Evolutionary conservation across 2,888 invertebrate species (phyloP).

Genomic region (Adela reaumurella): DNA sequence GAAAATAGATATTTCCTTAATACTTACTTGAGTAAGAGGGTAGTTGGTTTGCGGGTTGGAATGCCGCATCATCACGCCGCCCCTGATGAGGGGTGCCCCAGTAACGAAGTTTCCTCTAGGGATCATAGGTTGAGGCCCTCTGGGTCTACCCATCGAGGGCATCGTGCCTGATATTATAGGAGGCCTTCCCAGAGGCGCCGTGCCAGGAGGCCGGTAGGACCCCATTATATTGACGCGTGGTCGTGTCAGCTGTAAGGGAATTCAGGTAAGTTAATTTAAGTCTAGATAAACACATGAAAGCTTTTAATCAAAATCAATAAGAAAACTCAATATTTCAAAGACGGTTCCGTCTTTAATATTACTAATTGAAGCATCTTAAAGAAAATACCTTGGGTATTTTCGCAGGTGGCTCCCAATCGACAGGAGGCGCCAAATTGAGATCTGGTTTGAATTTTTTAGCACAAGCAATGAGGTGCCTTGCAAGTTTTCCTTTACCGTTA

Average conservation of each 20-base stretch:
- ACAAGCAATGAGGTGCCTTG: constrained; percentile 85
- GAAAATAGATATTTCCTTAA: too few species aligned
- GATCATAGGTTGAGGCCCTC: too few species aligned
- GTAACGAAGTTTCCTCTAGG: constrained; percentile 2
- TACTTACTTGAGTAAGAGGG: neutral
- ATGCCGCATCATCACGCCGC: constrained; percentile 55
- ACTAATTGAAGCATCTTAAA: neutral
- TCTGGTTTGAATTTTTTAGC: constrained; percentile 89
- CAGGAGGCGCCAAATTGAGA: constrained; percentile 80
- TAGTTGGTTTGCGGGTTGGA: constrained; percentile 22
- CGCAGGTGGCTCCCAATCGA: constrained; percentile 92
- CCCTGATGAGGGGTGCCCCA: constrained; percentile 9
- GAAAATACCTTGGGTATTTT: constrained; percentile 73
- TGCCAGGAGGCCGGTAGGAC: constrained; percentile 27
- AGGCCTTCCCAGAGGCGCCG: constrained; percentile 17
- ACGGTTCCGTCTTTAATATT: too few species aligned
- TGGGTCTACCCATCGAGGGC: constrained; percentile 2
- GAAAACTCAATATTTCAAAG: too few species aligned
- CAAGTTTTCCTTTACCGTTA: constrained; percentile 88
- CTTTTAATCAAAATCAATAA: too few species aligned
- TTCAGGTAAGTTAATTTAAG: too few species aligned
- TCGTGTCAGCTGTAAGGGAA: constrained; percentile 7
- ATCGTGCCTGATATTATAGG: neutral
- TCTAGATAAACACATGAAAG: too few species aligned
- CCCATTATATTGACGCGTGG: constrained; percentile 13